Percentiles rank a stretch among this genome's conserved stretches.
These are phyloP conservation scores for Pseudochirops cupreus DNA, from an alignment of 2,797 vertebrate species.

Conservation along the genomic window DNA sequence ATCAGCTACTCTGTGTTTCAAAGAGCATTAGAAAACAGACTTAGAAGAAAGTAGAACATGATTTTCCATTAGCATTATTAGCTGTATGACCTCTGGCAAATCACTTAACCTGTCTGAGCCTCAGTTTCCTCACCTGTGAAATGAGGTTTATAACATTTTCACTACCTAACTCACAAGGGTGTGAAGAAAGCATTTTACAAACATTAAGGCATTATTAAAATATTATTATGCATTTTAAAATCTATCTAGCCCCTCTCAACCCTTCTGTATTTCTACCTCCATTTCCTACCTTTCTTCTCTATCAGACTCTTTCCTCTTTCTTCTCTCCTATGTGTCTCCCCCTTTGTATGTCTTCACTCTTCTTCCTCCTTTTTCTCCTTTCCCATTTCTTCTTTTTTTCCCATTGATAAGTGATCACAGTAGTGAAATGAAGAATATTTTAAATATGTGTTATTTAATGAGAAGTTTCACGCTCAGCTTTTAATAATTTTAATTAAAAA, in stretches of 20 bases:
- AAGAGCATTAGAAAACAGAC: slow-evolving; percentile 25
- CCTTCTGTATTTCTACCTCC: not conserved
- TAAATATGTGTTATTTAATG: not conserved
- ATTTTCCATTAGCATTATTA: not conserved
- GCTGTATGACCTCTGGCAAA: not conserved
- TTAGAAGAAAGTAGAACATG: not conserved
- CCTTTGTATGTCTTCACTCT: not conserved
- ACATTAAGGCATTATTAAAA: not conserved
- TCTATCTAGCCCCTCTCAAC: not conserved
- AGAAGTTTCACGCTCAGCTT: not conserved
- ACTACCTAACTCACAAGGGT: not conserved
- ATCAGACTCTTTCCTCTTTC: not conserved
- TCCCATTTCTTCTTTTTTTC: not conserved
- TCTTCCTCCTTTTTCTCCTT: not conserved
- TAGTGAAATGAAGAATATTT: not conserved
- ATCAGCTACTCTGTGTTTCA: slow-evolving; percentile 3
- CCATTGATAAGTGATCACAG: not conserved
- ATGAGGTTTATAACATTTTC: not conserved
- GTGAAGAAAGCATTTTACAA: not conserved
- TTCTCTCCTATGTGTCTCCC: not conserved
- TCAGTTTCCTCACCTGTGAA: not conserved
- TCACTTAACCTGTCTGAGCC: not conserved
- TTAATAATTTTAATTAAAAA: not conserved
- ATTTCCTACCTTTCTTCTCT: not conserved
- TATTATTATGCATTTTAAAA: not conserved